Percentiles rank a stretch among this genome's conserved stretches.
phyloP scores from a whole-genome alignment of 2,888 invertebrate genomes.

The Philhelius pedissequus region DNA sequence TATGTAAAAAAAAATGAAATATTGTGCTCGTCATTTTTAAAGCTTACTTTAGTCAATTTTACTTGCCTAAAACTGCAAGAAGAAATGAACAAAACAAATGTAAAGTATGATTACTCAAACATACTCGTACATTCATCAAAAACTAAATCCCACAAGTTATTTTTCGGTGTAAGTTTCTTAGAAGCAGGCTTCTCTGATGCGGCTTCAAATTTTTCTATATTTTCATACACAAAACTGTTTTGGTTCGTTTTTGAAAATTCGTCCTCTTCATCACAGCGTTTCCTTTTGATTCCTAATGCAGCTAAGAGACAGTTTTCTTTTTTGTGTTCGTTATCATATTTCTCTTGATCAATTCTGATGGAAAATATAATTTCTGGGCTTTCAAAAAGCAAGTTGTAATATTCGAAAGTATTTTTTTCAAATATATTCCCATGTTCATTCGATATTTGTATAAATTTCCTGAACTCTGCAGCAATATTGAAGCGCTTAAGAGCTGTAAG shows the following conservation, averaged over 20 bases:
- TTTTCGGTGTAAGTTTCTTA: not conserved
- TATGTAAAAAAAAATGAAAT: too few relatives aligned
- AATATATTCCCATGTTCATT: conserved; percentile 73
- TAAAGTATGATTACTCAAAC: not conserved
- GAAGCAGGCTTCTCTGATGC: not conserved
- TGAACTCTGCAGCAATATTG: conserved; percentile 69
- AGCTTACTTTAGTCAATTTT: too few relatives aligned
- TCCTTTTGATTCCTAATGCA: not conserved
- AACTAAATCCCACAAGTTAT: not conserved
- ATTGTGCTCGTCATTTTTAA: too few relatives aligned
- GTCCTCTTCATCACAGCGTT: not conserved
- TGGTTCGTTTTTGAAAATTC: conserved; percentile 72
- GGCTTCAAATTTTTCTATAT: too few relatives aligned
- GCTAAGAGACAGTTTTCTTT: conserved; percentile 3
- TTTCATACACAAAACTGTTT: conserved; percentile 73
- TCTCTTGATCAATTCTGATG: conserved; percentile 71
- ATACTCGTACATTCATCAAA: not conserved
- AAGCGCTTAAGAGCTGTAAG: conserved; percentile 69
- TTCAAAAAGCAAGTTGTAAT: conserved; percentile 75
- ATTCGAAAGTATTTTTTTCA: conserved; percentile 73
- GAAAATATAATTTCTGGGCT: conserved; percentile 73
- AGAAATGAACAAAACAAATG: not conserved
- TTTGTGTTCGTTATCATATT: not conserved
- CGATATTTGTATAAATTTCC: conserved; percentile 71
- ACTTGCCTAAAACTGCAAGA: too few relatives aligned